These are phyloP conservation scores for Leptodirus hochenwartii DNA, from an alignment of 2,888 invertebrate species.

Conservation along the genomic window DNA sequence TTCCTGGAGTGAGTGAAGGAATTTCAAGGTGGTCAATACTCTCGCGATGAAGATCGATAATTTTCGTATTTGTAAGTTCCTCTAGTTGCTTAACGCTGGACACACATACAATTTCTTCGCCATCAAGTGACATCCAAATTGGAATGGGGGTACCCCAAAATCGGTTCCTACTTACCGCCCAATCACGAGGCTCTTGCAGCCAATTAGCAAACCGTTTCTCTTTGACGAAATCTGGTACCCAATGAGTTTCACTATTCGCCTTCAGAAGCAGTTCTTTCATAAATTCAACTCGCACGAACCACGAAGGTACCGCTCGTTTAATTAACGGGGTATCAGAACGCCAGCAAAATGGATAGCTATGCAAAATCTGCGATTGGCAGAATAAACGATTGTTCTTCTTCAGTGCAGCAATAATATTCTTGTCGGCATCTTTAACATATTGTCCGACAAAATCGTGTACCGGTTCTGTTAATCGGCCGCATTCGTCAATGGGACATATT, in stretches of 20 bases:
- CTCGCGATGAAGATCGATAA: constrained; percentile 90
- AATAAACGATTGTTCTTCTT: constrained; percentile 61
- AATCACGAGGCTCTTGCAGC: constrained; percentile 92
- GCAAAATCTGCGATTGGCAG: constrained; percentile 53
- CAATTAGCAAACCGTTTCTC: constrained; percentile 98
- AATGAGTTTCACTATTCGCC: constrained; percentile 77
- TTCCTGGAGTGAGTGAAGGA: constrained; percentile 68
- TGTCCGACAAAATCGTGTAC: constrained; percentile 78
- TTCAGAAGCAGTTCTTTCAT: constrained; percentile 65
- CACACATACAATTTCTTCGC: constrained; percentile 84
- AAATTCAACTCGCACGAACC: constrained; percentile 93
- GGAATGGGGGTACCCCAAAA: constrained; percentile 99
- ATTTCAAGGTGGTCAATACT: constrained; percentile 84
- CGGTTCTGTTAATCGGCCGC: constrained; percentile 68
- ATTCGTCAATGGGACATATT: constrained; percentile 87
- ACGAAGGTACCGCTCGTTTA: constrained; percentile 95
- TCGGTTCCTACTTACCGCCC: constrained; percentile 94
- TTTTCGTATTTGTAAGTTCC: constrained; percentile 57
- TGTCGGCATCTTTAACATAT: constrained; percentile 96
- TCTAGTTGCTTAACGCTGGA: constrained; percentile 87
- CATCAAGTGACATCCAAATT: constrained; percentile 83
- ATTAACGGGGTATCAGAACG: constrained; percentile 96
- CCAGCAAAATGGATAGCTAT: constrained; percentile 99
- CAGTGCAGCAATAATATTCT: constrained; percentile 71
- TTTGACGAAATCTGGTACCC: constrained; percentile 97